Evolutionary conservation across 2,888 invertebrate genomes (phyloP).

Genomic region (Lysandra bellargus): DNA sequence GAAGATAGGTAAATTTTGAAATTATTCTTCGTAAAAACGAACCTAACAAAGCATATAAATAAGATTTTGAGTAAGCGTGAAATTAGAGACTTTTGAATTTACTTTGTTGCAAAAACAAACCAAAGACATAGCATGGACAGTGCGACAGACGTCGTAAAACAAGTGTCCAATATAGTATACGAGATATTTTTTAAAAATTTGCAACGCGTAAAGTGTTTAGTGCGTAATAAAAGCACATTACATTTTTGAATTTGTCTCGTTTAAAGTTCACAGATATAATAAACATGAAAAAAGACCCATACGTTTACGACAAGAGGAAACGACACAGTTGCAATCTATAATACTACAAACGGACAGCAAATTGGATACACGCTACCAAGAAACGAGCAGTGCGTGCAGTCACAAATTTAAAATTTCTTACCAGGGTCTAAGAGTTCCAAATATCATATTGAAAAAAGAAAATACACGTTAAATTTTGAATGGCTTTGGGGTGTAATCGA

Average conservation of each 20-base stretch:
- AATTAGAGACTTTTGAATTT: neutral
- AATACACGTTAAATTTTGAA: constrained; percentile 59
- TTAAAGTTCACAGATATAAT: constrained; percentile 18
- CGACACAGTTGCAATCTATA: constrained; percentile 31
- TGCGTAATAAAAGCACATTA: constrained; percentile 29
- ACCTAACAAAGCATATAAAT: neutral
- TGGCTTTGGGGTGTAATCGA: constrained; percentile 34
- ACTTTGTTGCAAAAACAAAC: neutral
- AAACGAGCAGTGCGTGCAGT: constrained; percentile 33
- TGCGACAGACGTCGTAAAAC: constrained; percentile 10
- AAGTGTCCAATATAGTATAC: constrained; percentile 3
- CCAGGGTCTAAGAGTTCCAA: constrained; percentile 75
- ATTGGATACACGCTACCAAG: constrained; percentile 7
- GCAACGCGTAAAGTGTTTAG: neutral
- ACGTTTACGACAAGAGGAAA: constrained; percentile 29
- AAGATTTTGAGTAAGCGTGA: constrained; percentile 10
- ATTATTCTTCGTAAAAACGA: neutral
- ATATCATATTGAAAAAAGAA: constrained; percentile 73
- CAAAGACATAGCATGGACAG: neutral
- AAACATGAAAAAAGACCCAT: constrained; percentile 18
- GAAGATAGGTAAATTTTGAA: neutral
- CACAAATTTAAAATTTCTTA: constrained; percentile 57
- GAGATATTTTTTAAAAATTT: neutral
- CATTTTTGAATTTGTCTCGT: constrained; percentile 12
- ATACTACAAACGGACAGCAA: constrained; percentile 24